Conservation (phyloP, 2,113 vertebrate species). For the Halichoerus grypus region DNA sequence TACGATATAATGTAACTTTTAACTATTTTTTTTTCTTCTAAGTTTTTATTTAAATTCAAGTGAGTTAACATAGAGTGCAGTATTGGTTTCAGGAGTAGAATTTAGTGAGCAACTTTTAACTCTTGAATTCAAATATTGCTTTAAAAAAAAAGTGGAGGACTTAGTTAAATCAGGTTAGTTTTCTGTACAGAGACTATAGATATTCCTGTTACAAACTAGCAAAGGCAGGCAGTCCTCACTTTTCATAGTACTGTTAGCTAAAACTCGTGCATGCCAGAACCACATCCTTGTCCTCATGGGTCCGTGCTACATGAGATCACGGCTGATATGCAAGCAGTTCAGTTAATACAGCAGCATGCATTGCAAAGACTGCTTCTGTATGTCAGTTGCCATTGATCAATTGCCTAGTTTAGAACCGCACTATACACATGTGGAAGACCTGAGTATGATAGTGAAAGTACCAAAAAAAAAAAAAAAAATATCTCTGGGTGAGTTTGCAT, state of each 20-base stretch:
- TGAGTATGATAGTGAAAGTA: conserved; percentile 3
- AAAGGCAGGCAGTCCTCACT: not conserved
- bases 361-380: not conserved
- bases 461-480: not conserved
- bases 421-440: conserved; percentile 59
- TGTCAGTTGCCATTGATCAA: not conserved
- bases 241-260: not conserved
- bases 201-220: not conserved
- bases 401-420: not conserved
- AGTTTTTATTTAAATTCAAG: not conserved
- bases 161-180: not conserved
- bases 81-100: not conserved
- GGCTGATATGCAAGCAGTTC: not conserved
- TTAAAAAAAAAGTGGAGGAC: not conserved
- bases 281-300: rapidly evolving
- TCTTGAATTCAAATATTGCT: not conserved
- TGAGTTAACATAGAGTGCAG: not conserved
- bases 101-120: not conserved
- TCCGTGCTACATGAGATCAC: not conserved
- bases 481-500: not conserved
- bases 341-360: not conserved
- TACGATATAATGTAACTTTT: not conserved
- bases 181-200: not conserved
- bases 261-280: not conserved
- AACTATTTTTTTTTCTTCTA: not conserved